phyloP scores from a whole-genome alignment of 2,113 vertebrate species.

The Petrocephalus microphthalmus region DNA sequence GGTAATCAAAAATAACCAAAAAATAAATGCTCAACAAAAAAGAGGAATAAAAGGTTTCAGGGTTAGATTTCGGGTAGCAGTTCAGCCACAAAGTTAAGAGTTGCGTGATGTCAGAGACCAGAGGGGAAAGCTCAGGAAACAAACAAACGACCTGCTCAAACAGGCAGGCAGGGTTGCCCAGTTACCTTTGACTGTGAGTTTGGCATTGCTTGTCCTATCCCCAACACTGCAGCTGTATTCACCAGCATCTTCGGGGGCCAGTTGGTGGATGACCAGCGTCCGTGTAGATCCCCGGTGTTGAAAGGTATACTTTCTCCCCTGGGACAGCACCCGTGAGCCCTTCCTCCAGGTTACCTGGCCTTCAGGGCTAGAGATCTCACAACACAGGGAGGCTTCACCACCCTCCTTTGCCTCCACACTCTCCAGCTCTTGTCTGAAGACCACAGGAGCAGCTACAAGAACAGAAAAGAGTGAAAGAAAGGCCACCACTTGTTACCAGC shows the following conservation, averaged over 20 bases:
- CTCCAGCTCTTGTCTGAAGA: constrained; percentile 46
- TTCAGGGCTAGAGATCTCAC: constrained; percentile 43
- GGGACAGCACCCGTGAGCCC: constrained; percentile 48
- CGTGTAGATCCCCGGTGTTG: constrained; percentile 52
- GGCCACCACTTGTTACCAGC: neutral
- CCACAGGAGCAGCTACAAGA: constrained; percentile 46
- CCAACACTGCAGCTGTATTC: constrained; percentile 67
- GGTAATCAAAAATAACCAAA: neutral
- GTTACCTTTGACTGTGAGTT: constrained; percentile 68
- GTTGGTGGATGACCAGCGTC: constrained; percentile 53
- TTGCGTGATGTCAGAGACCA: neutral
- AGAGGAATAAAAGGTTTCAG: neutral
- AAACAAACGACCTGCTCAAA: neutral
- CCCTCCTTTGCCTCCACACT: constrained; percentile 36
- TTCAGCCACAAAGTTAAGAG: neutral
- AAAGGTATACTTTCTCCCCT: constrained; percentile 63
- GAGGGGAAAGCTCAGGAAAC: neutral
- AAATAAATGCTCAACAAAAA: neutral
- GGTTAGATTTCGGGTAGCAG: neutral
- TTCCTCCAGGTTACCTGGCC: constrained; percentile 59
- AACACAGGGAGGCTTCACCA: constrained; percentile 30
- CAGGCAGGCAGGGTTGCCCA: neutral
- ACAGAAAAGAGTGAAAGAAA: constrained; percentile 23
- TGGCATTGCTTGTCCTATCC: constrained; percentile 59
- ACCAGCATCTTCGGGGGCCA: constrained; percentile 58